These are phyloP conservation scores for Archegozetes longisetosus DNA, from an alignment of 1,140 invertebrate genomes.

Conservation along the genomic window DNA sequence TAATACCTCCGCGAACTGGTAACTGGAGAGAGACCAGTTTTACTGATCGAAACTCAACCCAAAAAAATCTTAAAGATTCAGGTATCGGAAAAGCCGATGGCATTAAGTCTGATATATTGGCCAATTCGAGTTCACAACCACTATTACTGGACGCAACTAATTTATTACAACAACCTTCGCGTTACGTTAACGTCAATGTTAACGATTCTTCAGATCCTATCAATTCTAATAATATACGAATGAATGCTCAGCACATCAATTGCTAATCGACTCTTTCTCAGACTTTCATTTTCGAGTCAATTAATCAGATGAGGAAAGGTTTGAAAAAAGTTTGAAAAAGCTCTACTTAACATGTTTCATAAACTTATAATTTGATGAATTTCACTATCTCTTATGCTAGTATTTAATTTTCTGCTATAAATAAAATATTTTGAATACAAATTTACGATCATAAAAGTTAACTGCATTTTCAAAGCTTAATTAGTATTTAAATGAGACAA, in stretches of 20 bases:
- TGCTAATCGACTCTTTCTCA: neutral
- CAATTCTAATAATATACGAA: neutral
- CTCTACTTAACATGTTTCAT: too few species aligned
- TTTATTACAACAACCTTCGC: neutral
- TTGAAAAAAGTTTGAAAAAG: too few species aligned
- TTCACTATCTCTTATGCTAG: too few species aligned
- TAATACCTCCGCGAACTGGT: neutral
- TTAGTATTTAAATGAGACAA: too few species aligned
- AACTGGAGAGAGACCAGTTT: neutral
- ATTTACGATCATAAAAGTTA: too few species aligned
- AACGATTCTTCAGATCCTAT: neutral
- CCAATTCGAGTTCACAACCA: neutral
- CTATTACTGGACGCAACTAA: neutral
- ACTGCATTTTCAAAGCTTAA: too few species aligned
- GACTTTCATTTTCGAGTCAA: neutral
- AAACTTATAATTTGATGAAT: too few species aligned
- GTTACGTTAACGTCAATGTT: neutral
- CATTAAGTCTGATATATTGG: neutral
- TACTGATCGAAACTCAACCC: neutral
- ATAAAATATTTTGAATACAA: too few species aligned
- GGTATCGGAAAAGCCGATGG: neutral
- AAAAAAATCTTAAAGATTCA: neutral
- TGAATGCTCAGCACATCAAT: neutral
- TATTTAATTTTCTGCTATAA: too few species aligned
- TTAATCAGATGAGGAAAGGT: too few species aligned